A percentile compares a stretch with the other conserved stretches of the same genome.
Evolutionary conservation across 1,140 invertebrate species (phyloP).

Genomic region (Riptortus pedestris): DNA sequence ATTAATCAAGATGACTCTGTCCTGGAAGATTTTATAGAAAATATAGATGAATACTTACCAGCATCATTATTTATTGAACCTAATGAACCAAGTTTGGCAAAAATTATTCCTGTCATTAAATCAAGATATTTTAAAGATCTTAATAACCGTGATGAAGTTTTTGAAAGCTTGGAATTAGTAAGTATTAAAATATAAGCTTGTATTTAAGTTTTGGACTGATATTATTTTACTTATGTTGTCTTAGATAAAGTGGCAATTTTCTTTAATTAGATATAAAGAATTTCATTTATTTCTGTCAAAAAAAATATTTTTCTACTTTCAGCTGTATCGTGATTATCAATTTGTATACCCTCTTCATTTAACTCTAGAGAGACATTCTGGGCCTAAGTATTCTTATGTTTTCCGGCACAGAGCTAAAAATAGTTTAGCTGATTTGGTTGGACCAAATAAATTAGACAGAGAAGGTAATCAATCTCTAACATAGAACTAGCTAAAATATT

Average conservation of each 20-base stretch:
- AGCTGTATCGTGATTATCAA: background rate
- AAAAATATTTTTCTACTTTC: background rate
- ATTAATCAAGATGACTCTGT: background rate
- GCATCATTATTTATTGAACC: background rate
- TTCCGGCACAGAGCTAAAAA: background rate
- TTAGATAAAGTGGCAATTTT: too few relatives aligned
- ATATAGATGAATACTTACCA: background rate
- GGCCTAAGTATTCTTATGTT: slow-evolving; percentile 1
- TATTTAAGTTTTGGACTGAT: too few relatives aligned
- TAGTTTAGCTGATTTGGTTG: background rate
- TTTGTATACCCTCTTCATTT: background rate
- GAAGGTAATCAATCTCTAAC: background rate
- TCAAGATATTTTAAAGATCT: slow-evolving; percentile 6
- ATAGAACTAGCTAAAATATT: background rate
- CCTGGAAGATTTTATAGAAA: background rate
- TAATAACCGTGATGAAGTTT: background rate
- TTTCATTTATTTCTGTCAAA: too few relatives aligned
- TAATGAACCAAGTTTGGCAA: background rate
- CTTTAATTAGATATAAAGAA: too few relatives aligned
- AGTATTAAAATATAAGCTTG: too few relatives aligned
- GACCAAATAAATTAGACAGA: background rate
- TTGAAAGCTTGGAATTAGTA: background rate
- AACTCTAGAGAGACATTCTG: background rate
- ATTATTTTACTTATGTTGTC: too few relatives aligned
- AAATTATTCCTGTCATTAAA: background rate